Evolutionary conservation across 1,140 invertebrate species (phyloP).

Genomic region (Ceratina australensis): DNA sequence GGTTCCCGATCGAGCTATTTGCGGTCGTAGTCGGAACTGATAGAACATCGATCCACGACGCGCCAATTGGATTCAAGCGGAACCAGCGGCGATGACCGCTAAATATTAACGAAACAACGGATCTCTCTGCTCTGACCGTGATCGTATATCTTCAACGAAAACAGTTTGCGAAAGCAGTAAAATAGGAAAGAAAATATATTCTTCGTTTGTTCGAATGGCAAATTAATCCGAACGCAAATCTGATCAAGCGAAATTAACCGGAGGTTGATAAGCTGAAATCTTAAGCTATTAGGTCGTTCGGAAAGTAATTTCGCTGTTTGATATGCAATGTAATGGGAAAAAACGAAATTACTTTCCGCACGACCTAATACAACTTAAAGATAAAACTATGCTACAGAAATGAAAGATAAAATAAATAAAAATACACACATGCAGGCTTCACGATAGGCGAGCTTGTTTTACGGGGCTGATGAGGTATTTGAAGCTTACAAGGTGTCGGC

Average conservation of each 20-base stretch:
- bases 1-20: not conserved
- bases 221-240: too few relatives aligned
- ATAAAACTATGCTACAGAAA: constrained; percentile 14
- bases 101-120: too few relatives aligned
- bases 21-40: not conserved
- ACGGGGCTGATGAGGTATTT: constrained; percentile 74
- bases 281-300: too few relatives aligned
- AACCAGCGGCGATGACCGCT: too few relatives aligned
- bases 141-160: not conserved
- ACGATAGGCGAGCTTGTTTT: constrained; percentile 76
- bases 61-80: not conserved
- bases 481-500: constrained; percentile 84
- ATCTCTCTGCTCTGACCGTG: too few relatives aligned
- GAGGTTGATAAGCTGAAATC: not conserved
- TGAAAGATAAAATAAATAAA: constrained; percentile 56
- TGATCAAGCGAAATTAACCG: not conserved
- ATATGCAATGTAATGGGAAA: too few relatives aligned
- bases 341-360: too few relatives aligned
- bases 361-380: not conserved
- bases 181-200: too few relatives aligned
- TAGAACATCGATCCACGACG: not conserved
- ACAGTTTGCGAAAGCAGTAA: not conserved
- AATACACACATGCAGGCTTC: constrained; percentile 79
- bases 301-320: too few relatives aligned
- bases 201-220: too few relatives aligned